Evolutionary conservation across 2,113 vertebrate species (phyloP), one percentile per base, ranked within the genome.

Genomic region (Sinocyclocheilus maitianheensis): DNA sequence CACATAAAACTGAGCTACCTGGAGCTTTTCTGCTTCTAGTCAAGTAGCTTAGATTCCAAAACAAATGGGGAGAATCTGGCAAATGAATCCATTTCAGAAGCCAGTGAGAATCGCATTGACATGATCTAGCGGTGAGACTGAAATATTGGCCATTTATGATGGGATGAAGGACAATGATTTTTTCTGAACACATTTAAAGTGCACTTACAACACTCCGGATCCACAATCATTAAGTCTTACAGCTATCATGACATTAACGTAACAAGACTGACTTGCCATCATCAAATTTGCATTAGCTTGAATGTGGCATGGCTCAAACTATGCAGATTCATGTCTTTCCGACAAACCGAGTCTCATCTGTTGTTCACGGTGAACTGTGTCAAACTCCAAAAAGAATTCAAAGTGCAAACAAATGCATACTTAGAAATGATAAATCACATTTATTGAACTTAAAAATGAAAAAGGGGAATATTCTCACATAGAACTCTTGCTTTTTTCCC

Each of bases 401-500:
- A 74, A 75, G 77, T 81, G 83, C 37, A 67, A 69, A 81, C 18
- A 79, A 63, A 79, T n/a, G 18, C 18, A 9, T 30, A 71, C 18
- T 34, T 89, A 81, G 48, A 89, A 90, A 94, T 89, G 79, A 80
- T 89, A 85, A 81, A 60, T 86, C 91, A 92, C 91, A 93, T 94
- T 93, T 75, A 93, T 90, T 91, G 16, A 65, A 80, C 40, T 80
- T 24, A 80, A 48, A 48, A 46, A 46, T 46, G 5, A 46, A 79
- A 74, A 77, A 83, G 58, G 16, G 37, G 71, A 77, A 40, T 55
- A 80, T 24, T 26, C 12, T 26, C 30, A 74, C 40, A 8, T 34
- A 83, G 46, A n/a, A 1, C 16, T 34, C 30, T 8, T 13, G 13
- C 13, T 20, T 76, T 77, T 48, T 48, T n/a, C 1, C n/a, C 20